Conservation (phyloP, 2,888 invertebrate species). For the Diploptera punctata region DNA sequence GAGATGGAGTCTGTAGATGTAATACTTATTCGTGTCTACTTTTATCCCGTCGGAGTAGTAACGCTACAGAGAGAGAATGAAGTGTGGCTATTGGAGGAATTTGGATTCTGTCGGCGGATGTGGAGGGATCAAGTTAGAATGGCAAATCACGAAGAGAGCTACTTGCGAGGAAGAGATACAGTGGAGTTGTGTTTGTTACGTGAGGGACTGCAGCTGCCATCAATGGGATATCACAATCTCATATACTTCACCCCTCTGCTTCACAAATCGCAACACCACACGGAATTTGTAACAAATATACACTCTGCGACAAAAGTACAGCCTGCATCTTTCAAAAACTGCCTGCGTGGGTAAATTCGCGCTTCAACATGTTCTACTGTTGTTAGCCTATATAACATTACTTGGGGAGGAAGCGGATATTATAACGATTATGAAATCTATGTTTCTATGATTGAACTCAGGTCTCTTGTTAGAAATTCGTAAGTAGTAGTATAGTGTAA, state of each 20-base stretch:
- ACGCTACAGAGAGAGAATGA: background rate
- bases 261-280: background rate
- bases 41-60: background rate
- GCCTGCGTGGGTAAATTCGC: too few relatives aligned
- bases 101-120: constrained; percentile 9
- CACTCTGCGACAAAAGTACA: background rate
- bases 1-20: constrained; percentile 5
- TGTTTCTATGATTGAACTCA: too few relatives aligned
- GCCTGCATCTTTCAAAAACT: too few relatives aligned
- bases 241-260: background rate
- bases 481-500: too few relatives aligned
- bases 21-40: background rate
- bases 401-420: too few relatives aligned
- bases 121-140: constrained; percentile 16
- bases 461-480: too few relatives aligned
- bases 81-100: constrained; percentile 20
- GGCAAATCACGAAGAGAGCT: constrained; percentile 3
- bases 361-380: too few relatives aligned
- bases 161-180: background rate
- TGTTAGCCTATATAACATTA: too few relatives aligned
- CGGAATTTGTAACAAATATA: background rate
- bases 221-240: constrained; percentile 8
- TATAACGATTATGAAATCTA: too few relatives aligned
- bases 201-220: background rate
- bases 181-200: constrained; percentile 7